phyloP scores from a whole-genome alignment of 2,888 invertebrate genomes.

The Parnassius smintheus region DNA sequence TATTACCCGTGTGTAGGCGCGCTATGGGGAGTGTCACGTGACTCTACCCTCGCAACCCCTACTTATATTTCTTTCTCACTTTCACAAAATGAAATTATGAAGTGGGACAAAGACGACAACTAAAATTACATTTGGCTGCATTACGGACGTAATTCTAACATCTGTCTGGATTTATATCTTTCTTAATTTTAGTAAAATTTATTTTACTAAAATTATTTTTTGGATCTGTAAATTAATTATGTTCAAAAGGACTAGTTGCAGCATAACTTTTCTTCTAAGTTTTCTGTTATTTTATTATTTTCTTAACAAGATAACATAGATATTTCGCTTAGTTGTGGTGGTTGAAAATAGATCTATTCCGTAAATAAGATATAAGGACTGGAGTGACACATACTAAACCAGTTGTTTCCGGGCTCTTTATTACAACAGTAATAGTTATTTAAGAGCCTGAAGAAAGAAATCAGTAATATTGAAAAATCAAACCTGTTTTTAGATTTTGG shows the following conservation, averaged over 20 bases:
- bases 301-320: too few relatives aligned
- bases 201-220: too few relatives aligned
- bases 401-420: too few relatives aligned
- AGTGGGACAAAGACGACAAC: constrained; percentile 38
- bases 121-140: constrained; percentile 44
- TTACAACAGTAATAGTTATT: too few relatives aligned
- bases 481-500: constrained; percentile 14
- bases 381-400: too few relatives aligned
- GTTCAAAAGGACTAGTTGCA: too few relatives aligned
- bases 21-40: constrained; percentile 61
- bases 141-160: constrained; percentile 66
- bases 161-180: constrained; percentile 70
- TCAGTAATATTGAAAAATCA: neutral
- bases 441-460: constrained; percentile 4
- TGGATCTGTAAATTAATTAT: neutral
- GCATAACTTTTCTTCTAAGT: too few relatives aligned
- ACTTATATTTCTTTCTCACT: constrained; percentile 48
- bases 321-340: too few relatives aligned
- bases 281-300: too few relatives aligned
- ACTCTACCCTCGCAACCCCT: constrained; percentile 71
- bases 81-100: constrained; percentile 32
- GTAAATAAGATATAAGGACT: too few relatives aligned
- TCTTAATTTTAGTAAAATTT: constrained; percentile 33
- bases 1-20: constrained; percentile 43
- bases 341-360: too few relatives aligned